Evolutionary conservation across 2,888 invertebrate species (phyloP).

Genomic region (Tenthredo scrophulariae): DNA sequence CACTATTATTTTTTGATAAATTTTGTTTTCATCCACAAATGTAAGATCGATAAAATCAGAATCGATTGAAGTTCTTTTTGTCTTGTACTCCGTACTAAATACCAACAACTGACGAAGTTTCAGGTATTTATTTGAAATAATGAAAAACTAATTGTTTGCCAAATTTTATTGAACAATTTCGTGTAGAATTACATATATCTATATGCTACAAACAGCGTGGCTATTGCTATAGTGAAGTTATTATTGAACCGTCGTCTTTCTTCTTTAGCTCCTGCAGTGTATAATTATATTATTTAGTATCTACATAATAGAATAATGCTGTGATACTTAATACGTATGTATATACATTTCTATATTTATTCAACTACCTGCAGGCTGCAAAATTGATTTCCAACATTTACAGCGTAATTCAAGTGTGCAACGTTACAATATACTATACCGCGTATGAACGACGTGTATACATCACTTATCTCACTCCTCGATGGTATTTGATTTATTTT

Average conservation of each 20-base stretch:
- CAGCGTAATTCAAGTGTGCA: neutral
- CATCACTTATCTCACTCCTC: neutral
- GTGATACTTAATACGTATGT: constrained; percentile 2
- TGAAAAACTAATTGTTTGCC: neutral
- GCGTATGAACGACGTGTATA: neutral
- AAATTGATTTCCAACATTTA: constrained; percentile 13
- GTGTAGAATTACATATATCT: constrained; percentile 12
- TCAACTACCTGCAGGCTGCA: constrained; percentile 7
- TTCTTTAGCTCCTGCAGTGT: constrained; percentile 5
- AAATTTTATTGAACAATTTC: constrained; percentile 43
- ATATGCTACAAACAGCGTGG: constrained; percentile 33
- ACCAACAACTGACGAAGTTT: no score
- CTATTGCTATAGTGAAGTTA: constrained; percentile 41
- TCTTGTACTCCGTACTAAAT: no score
- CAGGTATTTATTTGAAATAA: neutral
- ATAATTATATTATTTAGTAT: neutral
- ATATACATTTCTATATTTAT: constrained; percentile 18
- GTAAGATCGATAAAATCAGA: no score
- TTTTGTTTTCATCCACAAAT: no score
- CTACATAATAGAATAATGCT: constrained; percentile 10
- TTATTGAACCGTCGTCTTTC: neutral
- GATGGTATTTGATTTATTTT: neutral
- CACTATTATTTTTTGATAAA: no score
- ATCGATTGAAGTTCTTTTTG: no score
- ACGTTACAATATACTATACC: neutral